Conservation (phyloP, 2,888 invertebrate genomes). For the Drosophila niveifrons region DNA sequence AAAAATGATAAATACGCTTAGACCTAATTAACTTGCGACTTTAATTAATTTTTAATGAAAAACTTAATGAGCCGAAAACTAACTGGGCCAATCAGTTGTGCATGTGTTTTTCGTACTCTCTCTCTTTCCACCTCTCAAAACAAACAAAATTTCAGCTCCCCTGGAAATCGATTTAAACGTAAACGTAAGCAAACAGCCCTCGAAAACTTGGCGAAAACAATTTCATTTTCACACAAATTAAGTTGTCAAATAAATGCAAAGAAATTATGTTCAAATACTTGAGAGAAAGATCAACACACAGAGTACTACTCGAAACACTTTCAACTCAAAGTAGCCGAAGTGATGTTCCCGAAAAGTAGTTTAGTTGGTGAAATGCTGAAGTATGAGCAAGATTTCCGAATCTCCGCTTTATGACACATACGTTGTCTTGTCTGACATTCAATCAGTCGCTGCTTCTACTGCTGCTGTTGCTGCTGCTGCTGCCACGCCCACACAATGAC, state of each 20-base stretch:
- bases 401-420: conserved; percentile 80
- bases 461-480: background rate
- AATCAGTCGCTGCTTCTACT: conserved; percentile 55
- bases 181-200: conserved; percentile 8
- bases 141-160: background rate
- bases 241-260: conserved; percentile 18
- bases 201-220: background rate
- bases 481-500: conserved; percentile 73
- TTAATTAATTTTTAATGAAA: conserved; percentile 82
- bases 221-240: conserved; percentile 12
- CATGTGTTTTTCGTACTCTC: conserved; percentile 13
- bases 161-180: conserved; percentile 33
- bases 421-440: conserved; percentile 75
- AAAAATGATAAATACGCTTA: conserved; percentile 82
- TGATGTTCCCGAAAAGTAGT: background rate
- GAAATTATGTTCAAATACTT: conserved; percentile 11
- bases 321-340: background rate
- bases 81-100: conserved; percentile 54
- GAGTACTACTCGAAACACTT: conserved; percentile 6
- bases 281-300: conserved; percentile 2
- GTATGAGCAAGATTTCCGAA: conserved; percentile 32
- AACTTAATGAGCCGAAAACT: conserved; percentile 79
- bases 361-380: conserved; percentile 4
- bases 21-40: conserved; percentile 81
- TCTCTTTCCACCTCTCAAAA: too few relatives aligned